phyloP scores from a whole-genome alignment of 2,113 vertebrate genomes.

The Scomber colias region DNA sequence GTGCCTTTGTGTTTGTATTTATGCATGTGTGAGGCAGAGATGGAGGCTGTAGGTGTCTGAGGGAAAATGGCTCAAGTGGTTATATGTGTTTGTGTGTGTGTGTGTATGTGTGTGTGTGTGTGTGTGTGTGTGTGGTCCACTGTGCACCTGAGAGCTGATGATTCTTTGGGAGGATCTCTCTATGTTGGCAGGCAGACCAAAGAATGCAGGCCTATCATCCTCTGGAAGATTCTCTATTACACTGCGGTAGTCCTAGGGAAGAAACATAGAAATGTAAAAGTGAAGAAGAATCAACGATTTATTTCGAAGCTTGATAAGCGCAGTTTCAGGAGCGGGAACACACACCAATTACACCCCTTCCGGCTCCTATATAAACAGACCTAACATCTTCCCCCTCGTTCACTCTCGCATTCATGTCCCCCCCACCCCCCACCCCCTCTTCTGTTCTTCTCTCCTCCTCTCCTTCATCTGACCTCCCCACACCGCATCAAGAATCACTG shows the following conservation, averaged over 20 bases:
- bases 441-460: too few species aligned
- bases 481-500: too few species aligned
- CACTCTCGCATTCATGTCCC: too few species aligned
- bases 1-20: neutral
- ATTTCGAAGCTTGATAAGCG: too few species aligned
- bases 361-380: too few species aligned
- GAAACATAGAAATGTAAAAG: slow-evolving; percentile 36
- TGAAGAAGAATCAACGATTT: neutral
- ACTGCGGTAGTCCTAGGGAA: slow-evolving; percentile 90
- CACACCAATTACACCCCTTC: too few species aligned
- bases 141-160: slow-evolving; percentile 91
- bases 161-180: slow-evolving; percentile 95
- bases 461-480: too few species aligned
- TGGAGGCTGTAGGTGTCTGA: neutral
- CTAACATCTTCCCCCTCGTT: too few species aligned
- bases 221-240: slow-evolving; percentile 94
- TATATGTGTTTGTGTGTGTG: slow-evolving; percentile 4
- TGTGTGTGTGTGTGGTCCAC: slow-evolving; percentile 4
- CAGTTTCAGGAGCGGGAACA: too few species aligned
- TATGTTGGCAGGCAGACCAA: slow-evolving; percentile 96
- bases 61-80: too few species aligned
- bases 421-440: too few species aligned
- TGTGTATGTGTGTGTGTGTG: slow-evolving; percentile 24
- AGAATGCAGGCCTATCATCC: slow-evolving; percentile 94
- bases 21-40: neutral